These are phyloP conservation scores for Chrosomus eos DNA, from an alignment of 2,797 vertebrate genomes.

Conservation along the genomic window DNA sequence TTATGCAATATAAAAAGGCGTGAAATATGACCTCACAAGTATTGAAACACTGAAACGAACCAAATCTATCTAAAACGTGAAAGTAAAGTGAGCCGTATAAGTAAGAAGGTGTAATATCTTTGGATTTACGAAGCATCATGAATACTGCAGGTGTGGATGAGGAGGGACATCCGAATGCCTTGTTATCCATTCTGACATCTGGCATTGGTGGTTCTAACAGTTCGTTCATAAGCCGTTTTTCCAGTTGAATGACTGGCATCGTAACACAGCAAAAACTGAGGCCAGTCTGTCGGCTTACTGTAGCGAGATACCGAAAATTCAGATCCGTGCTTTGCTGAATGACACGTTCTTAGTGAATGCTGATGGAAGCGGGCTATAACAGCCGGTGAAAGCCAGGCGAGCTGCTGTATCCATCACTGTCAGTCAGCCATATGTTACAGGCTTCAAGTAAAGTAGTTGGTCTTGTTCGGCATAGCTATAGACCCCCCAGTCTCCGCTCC, in stretches of 20 bases:
- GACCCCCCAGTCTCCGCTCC: slow-evolving; percentile 27
- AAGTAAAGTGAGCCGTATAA: not conserved
- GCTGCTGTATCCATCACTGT: slow-evolving; percentile 38
- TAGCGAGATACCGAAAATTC: slow-evolving; percentile 14
- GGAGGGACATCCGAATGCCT: slow-evolving; percentile 16
- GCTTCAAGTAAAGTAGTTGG: slow-evolving; percentile 53
- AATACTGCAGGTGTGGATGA: slow-evolving; percentile 27
- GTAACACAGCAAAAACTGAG: slow-evolving; percentile 14
- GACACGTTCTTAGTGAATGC: slow-evolving; percentile 30
- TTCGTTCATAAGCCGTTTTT: slow-evolving; percentile 27
- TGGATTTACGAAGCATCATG: not conserved
- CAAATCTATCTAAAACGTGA: not conserved
- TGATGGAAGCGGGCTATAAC: slow-evolving; percentile 11
- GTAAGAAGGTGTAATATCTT: not conserved
- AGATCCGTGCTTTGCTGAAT: slow-evolving; percentile 17
- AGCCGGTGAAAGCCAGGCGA: slow-evolving; percentile 12
- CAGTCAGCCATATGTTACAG: slow-evolving; percentile 34
- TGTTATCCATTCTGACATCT: slow-evolving; percentile 5
- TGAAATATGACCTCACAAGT: not conserved
- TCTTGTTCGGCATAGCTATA: slow-evolving; percentile 63
- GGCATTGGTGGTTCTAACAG: not conserved
- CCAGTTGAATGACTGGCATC: slow-evolving; percentile 37
- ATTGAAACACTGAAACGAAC: not conserved
- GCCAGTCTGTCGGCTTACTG: not conserved
- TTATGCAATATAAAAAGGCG: not conserved